Conservation (phyloP, 1,140 invertebrate species). For the Sitophilus oryzae region DNA sequence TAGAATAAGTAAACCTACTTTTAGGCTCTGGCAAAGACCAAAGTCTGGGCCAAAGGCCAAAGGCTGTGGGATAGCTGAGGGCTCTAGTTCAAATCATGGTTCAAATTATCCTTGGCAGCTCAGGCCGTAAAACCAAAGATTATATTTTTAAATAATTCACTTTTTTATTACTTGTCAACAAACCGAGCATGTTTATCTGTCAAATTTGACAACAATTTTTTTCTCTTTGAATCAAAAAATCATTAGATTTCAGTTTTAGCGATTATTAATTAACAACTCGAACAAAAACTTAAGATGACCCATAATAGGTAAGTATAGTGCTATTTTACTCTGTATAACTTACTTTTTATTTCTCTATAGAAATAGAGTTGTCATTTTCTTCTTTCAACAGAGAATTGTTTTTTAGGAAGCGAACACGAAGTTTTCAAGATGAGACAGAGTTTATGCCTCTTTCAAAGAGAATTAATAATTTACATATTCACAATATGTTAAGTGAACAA, state of each 20-base stretch:
- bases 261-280: background rate
- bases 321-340: background rate
- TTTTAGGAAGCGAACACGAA: slow-evolving; percentile 58
- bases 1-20: no score
- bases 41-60: no score
- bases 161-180: no score
- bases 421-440: slow-evolving; percentile 55
- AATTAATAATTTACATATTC: slow-evolving; percentile 74
- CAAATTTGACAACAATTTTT: background rate
- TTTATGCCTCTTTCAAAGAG: slow-evolving; percentile 72
- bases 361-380: background rate
- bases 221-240: slow-evolving; percentile 13
- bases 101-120: no score
- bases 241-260: slow-evolving; percentile 7
- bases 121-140: no score
- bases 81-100: no score
- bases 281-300: slow-evolving; percentile 22
- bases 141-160: no score
- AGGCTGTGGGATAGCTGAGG: no score
- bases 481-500: slow-evolving; percentile 41
- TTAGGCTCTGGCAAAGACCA: no score
- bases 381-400: slow-evolving; percentile 8
- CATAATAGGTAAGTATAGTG: slow-evolving; percentile 23
- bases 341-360: background rate
- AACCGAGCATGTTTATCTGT: background rate